phyloP scores from a whole-genome alignment of 2,113 vertebrate species.

The Sclerurus mexicanus region DNA sequence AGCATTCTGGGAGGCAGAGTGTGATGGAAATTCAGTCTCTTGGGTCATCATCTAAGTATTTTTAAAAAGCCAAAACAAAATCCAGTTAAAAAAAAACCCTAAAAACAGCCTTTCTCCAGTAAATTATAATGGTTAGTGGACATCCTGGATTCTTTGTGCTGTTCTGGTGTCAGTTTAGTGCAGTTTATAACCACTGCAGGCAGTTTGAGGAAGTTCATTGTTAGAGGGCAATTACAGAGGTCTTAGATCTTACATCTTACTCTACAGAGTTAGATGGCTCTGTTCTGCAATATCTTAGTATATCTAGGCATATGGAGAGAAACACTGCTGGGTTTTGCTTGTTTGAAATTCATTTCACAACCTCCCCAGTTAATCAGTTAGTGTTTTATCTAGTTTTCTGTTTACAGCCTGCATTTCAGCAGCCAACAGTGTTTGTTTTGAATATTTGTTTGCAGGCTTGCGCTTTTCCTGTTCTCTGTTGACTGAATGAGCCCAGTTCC shows the following conservation, averaged over 20 bases:
- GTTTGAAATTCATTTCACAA: neutral
- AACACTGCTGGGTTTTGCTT: neutral
- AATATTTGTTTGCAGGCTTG: neutral
- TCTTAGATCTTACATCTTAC: too few relatives aligned
- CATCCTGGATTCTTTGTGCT: neutral
- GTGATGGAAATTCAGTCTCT: neutral
- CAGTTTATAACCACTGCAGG: neutral
- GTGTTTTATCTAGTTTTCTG: neutral
- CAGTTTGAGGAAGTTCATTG: neutral
- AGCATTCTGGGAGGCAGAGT: neutral
- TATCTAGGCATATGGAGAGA: neutral
- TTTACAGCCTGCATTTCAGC: neutral
- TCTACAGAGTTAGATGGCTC: neutral
- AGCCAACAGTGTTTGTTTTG: neutral
- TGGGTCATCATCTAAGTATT: neutral
- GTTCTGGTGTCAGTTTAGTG: neutral
- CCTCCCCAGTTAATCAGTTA: neutral
- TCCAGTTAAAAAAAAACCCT: neutral
- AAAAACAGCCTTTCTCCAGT: neutral
- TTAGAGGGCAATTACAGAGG: fast-evolving
- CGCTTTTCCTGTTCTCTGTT: neutral
- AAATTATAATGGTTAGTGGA: neutral
- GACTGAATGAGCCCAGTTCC: neutral
- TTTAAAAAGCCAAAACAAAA: neutral
- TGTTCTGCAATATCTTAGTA: neutral